Evolutionary conservation across 2,888 invertebrate species (phyloP), one percentile per base, ranked within the genome.

Genomic region (Diplolepis rosae): DNA sequence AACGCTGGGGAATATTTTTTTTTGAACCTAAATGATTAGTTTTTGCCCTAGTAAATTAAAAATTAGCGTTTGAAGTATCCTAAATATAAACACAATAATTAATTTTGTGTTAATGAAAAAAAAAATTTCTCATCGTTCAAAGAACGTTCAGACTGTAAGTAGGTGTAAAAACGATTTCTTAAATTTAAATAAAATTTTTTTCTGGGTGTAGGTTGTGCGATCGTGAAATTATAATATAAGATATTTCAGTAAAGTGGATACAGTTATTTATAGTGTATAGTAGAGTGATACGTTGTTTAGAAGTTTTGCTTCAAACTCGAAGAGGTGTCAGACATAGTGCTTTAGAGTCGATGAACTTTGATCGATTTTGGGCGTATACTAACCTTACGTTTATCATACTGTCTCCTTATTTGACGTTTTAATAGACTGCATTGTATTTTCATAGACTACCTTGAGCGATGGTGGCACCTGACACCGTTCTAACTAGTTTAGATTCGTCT

Each of bases 281-380:
- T 28, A 52, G n/a, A 52, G 28, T 30, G 52, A 30, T 30, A 52
- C 52, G 52, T n/a, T n/a, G n/a, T 15, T 52, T 15, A 15, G 52
- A 52, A 52, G 52, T 52, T 54, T 54, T 54, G 30, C 32, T 15
- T 32, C 54, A 54, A 54, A 32, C 54, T 54, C 15, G 54, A 32
- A 54, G 30, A 52, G 54, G 18, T 54, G 32, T 54, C 54, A 54
- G 54, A 54, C 32, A n/a, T n/a, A 54, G 54, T 30, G 54, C 18
- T 54, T 52, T 6, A 51, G 79, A 77, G 80, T 80, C 80, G 80
- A 77, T 79, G 80, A 80, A 80, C 80, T 73, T 79, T 74, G 80
- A 80, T 80, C 79, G 80, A 80, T 80, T 79, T 79, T 80, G 67
- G 68, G 77, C 74, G 78, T 69, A 74, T 80, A 77, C 77, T n/a